Base-by-base conservation (phyloP, 2,797 vertebrate species). In the Tenualosa thibaudeaui region DNA sequence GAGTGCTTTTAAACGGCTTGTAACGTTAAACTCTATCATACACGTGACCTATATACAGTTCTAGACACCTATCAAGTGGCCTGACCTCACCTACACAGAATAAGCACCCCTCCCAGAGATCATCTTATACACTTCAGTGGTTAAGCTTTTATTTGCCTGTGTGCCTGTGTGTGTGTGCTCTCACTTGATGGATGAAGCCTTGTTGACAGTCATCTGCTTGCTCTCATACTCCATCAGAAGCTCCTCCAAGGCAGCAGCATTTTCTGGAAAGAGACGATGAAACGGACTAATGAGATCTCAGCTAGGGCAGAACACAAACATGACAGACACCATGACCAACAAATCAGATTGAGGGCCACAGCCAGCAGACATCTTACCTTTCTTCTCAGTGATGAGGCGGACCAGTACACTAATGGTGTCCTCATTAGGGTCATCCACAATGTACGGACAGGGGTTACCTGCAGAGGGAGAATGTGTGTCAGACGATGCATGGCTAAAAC, bases 321-420 rank as follows among this genome's bases (percentile, higher is more conserved):
- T 19, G 31, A 22, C 82, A 83, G 71, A 87, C 8, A 6, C 71
- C 60, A 71, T 13, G 53, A 46, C 19, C 1, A 13, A 43, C 17
- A 40, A 17, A 71, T 75, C 68, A 40, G 68, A 75, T 75, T 40
- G 31, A 75, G 68, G 0, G 31, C 3, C 31, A 31, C 60, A 37
- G 56, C 51, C 49, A 22, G 22, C 40, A 56, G 8, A 84, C 40
- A 15, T 3, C 50, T 43, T 71, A 99, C 98, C 98, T 97, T 98
- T 98, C 90, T 99, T 99, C 91, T 99, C 97, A 0, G 98, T 97
- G 89, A 99, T 99, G 83, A 99, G 95, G 62, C 97, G 96, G 83
- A 99, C 97, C 88, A 99, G 93, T 87, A 97, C 96, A 15, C 97
- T 96, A 3, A 99, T 99, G 83, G 98, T 99, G 94, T 99, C 98